phyloP scores from a whole-genome alignment of 2,797 vertebrate species.

The Platyrinchus mystaceus region DNA sequence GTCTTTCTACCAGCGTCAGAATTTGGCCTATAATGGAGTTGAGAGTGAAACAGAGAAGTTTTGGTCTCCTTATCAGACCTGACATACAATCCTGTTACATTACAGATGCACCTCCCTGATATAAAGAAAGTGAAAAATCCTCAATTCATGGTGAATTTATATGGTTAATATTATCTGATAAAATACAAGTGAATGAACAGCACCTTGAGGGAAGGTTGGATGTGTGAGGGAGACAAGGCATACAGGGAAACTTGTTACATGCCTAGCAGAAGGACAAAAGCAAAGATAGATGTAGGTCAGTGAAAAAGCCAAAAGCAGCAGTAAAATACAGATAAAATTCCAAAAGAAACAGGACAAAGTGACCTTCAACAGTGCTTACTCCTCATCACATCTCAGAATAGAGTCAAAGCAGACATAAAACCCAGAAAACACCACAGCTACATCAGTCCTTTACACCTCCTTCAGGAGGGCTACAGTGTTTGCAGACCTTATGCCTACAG shows the following conservation, averaged over 20 bases:
- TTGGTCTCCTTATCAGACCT: conserved; percentile 2
- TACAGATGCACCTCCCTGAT: background rate
- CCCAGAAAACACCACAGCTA: background rate
- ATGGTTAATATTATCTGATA: conserved; percentile 27
- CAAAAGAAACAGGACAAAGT: background rate
- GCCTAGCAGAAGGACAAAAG: background rate
- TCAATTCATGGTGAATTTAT: background rate
- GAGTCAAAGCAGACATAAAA: background rate
- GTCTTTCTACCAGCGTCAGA: background rate
- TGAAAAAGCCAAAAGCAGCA: background rate
- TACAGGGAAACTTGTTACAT: background rate
- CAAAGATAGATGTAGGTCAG: background rate
- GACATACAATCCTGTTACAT: background rate
- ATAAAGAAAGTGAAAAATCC: conserved; percentile 23
- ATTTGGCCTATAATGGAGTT: background rate
- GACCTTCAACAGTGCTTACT: background rate
- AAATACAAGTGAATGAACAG: conserved; percentile 2
- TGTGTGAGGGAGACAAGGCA: background rate
- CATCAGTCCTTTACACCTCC: background rate
- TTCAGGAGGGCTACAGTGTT: background rate
- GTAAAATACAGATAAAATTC: background rate
- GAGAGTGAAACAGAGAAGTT: background rate
- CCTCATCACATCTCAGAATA: background rate
- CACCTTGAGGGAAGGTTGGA: background rate
- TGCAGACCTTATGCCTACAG: background rate